Evolutionary conservation across 2,113 vertebrate species (phyloP).

Genomic region (Lethenteron camtschaticum): DNA sequence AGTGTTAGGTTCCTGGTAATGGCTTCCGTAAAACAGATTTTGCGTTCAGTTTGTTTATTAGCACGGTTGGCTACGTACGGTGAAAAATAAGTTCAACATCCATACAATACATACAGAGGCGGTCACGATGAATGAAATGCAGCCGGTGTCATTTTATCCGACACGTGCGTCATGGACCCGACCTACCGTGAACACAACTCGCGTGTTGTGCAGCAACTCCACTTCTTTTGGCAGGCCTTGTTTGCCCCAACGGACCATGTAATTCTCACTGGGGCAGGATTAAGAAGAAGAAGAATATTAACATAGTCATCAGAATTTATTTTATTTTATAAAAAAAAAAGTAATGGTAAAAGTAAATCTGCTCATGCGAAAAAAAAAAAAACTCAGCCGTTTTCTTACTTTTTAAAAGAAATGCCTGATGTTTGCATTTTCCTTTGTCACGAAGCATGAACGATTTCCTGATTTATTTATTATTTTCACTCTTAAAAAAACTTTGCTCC

Average conservation of each 20-base stretch:
- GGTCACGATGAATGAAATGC: too few relatives aligned
- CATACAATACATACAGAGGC: too few relatives aligned
- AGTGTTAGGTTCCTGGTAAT: too few relatives aligned
- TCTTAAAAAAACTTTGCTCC: background rate
- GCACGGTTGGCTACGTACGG: too few relatives aligned
- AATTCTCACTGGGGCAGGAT: conserved; percentile 45
- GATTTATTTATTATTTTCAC: background rate
- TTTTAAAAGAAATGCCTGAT: background rate
- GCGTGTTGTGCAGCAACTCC: conserved; percentile 83
- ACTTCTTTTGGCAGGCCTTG: conserved; percentile 94
- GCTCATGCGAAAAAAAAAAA: background rate
- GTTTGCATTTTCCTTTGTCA: background rate
- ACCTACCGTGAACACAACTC: conserved; percentile 72
- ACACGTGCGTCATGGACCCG: too few relatives aligned
- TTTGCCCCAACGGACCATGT: conserved; percentile 81
- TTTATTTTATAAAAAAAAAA: background rate
- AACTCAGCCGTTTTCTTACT: background rate
- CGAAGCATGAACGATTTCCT: background rate
- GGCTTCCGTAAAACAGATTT: too few relatives aligned
- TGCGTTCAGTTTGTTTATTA: too few relatives aligned
- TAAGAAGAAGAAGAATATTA: background rate
- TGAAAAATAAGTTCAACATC: too few relatives aligned
- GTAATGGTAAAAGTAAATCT: background rate
- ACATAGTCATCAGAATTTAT: background rate
- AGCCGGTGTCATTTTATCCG: too few relatives aligned